Evolutionary conservation across 1,140 invertebrate species (phyloP).

Genomic region (Metaphire vulgaris): DNA sequence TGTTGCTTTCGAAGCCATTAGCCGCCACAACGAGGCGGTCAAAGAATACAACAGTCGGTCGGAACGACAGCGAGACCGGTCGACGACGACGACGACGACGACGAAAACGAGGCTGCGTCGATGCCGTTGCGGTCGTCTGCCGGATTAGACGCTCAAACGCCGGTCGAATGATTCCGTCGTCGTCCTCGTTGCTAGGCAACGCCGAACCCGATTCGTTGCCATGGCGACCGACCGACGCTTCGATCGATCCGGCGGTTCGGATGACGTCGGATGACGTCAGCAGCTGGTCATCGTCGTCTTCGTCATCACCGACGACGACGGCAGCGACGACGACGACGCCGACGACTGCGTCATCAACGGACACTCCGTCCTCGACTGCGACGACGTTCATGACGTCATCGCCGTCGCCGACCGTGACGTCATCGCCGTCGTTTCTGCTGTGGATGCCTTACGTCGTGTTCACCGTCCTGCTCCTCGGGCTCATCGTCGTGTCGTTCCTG

Average conservation of each 20-base stretch:
- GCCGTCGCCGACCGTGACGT: not conserved
- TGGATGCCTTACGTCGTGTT: conserved; percentile 30
- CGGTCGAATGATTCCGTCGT: no score
- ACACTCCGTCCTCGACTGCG: not conserved
- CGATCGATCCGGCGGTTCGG: not conserved
- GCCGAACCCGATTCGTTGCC: not conserved
- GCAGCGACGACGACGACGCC: not conserved
- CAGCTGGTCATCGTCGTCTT: not conserved
- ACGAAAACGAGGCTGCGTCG: no score
- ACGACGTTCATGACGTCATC: not conserved
- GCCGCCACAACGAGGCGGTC: no score
- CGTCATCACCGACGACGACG: not conserved
- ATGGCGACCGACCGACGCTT: not conserved
- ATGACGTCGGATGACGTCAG: not conserved
- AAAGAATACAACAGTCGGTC: no score
- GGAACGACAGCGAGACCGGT: no score
- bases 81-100: no score
- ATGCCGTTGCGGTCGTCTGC: no score
- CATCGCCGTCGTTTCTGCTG: conserved; percentile 3
- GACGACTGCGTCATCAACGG: not conserved
- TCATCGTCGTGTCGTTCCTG: conserved; percentile 29
- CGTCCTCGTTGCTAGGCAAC: not conserved
- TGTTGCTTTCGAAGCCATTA: no score
- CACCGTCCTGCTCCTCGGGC: conserved; percentile 13
- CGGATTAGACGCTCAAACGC: no score